Evolutionary conservation across 2,888 invertebrate genomes (phyloP).

Genomic region (Anodontia alba): DNA sequence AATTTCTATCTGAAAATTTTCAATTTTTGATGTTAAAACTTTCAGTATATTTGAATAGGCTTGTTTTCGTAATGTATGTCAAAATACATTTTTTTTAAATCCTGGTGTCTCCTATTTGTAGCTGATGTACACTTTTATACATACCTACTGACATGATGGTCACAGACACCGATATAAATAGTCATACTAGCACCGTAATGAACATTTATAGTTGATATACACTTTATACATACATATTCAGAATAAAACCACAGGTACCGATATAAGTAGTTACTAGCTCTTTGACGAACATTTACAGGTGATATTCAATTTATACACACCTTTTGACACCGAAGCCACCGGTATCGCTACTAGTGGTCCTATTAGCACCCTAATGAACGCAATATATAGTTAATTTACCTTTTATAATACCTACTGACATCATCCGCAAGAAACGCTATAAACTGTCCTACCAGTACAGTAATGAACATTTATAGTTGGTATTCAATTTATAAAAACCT

Average conservation of each 20-base stretch:
- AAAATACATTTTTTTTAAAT: too few species aligned
- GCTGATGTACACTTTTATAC: too few species aligned
- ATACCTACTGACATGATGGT: constrained; percentile 79
- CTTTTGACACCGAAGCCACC: constrained; percentile 77
- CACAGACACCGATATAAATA: constrained; percentile 73
- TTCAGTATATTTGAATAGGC: too few species aligned
- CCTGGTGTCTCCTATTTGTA: too few species aligned
- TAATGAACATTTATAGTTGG: constrained; percentile 66
- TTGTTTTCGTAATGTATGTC: too few species aligned
- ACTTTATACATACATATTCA: constrained; percentile 77
- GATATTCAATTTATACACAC: constrained; percentile 69
- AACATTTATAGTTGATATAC: too few species aligned
- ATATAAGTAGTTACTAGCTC: constrained; percentile 72
- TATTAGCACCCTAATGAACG: constrained; percentile 74
- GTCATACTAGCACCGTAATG: constrained; percentile 74
- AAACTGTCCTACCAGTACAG: constrained; percentile 75
- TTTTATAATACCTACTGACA: too few species aligned
- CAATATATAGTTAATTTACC: constrained; percentile 57
- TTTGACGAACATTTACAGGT: constrained; percentile 69
- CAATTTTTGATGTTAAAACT: too few species aligned
- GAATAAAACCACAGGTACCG: constrained; percentile 77
- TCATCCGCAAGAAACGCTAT: too few species aligned
- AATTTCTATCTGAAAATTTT: too few species aligned
- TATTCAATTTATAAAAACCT: too few species aligned
- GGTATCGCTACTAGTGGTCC: constrained; percentile 74